Base-by-base conservation (phyloP, 1,140 invertebrate genomes). In the Pristionchus pacificus region DNA sequence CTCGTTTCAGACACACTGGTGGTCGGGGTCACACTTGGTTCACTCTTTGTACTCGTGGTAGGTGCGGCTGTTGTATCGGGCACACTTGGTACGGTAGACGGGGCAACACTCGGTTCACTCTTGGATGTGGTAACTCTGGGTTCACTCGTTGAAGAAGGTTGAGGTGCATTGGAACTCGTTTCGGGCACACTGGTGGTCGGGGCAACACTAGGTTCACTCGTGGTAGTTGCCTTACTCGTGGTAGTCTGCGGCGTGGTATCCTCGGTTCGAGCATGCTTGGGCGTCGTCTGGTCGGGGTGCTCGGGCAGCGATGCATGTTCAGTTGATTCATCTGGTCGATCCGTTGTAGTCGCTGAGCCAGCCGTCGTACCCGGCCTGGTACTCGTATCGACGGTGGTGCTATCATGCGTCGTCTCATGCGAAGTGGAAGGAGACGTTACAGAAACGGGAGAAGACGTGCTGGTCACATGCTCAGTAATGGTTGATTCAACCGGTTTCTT, bases 231-330 rank as follows among this genome's bases (percentile, higher is more conserved):
- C 19, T 6, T 49, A 49, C 6, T 49, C 38, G 19, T 19, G 6
- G 6, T 19, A 49, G 6, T 49, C 38, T 19, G 38, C 19, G 6
- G 38, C 6, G 38, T 49, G 19, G 38, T 49, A 19, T 19, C 19
- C 38, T 49, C 19, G 6, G 19, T 19, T 10, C 38, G 6, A 49
- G n/a, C n/a, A n/a, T n/a, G n/a, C n/a, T n/a, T n/a, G n/a, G n/a
- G n/a, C n/a, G 6, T 49, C 19, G 31, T 19, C 29, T 55, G n/a
- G 27, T 19, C 38, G 15, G 60, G 31, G n/a, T 57, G 59, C 32
- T 57, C 25, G 15, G 68, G 63, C 1, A 65, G 27, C 55, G 55
- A 69, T n/a, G n/a, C n/a, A n/a, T n/a, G n/a, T n/a, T n/a, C n/a
- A n/a, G n/a, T n/a, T n/a, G n/a, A n/a, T n/a, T n/a, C n/a, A n/a